phyloP scores from a whole-genome alignment of 2,113 vertebrate genomes.

The western clawed frog (Xenopus tropicalis) region DNA sequence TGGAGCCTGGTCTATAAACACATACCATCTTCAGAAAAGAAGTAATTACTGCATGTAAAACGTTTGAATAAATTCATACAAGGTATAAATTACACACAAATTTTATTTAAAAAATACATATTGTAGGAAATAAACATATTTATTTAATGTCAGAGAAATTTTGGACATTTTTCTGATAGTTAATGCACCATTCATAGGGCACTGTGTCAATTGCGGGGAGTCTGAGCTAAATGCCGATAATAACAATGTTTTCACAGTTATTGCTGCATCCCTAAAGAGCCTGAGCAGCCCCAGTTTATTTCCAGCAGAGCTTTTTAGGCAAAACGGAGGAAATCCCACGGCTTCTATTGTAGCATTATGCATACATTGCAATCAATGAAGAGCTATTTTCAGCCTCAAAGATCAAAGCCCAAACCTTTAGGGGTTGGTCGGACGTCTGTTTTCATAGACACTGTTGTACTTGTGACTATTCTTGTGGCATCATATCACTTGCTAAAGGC shows the following conservation, averaged over 20 bases:
- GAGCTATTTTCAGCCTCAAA: conserved; percentile 25
- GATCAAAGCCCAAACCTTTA: conserved; percentile 5
- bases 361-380: conserved; percentile 30
- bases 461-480: background rate
- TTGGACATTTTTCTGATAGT: too few relatives aligned
- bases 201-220: too few relatives aligned
- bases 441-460: background rate
- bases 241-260: conserved; percentile 27
- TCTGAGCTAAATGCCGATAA: background rate
- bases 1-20: too few relatives aligned
- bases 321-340: conserved; percentile 14
- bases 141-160: too few relatives aligned
- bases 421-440: background rate
- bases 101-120: too few relatives aligned
- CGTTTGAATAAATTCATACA: too few relatives aligned
- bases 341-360: conserved; percentile 21
- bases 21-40: too few relatives aligned
- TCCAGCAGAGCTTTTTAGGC: conserved; percentile 28
- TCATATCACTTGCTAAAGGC: background rate
- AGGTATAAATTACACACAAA: too few relatives aligned
- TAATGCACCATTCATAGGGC: too few relatives aligned
- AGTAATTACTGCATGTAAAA: too few relatives aligned
- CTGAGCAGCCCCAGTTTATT: conserved; percentile 24
- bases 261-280: conserved; percentile 39
- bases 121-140: too few relatives aligned